These are phyloP conservation scores for Maconellicoccus hirsutus DNA, from an alignment of 1,140 invertebrate species.

Conservation along the genomic window DNA sequence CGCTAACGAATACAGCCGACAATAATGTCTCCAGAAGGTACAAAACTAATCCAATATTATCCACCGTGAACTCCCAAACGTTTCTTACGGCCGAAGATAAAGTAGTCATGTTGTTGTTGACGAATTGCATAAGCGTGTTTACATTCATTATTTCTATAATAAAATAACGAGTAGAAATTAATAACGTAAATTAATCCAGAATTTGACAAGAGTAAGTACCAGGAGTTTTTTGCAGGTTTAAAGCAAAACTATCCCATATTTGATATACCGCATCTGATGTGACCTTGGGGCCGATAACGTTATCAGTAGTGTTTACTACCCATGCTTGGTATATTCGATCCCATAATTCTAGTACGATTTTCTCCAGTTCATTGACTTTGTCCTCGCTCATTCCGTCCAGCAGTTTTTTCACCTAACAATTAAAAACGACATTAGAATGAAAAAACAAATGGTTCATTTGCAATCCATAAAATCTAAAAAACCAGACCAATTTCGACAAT, in stretches of 20 bases:
- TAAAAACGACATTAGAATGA: too few species aligned
- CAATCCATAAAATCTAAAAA: constrained; percentile 5
- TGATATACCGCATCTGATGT: constrained; percentile 51
- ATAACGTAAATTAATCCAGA: background rate
- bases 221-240: constrained; percentile 57
- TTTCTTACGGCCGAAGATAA: constrained; percentile 81
- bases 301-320: constrained; percentile 51
- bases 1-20: constrained; percentile 79
- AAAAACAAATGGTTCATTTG: constrained; percentile 16
- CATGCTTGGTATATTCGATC: constrained; percentile 86
- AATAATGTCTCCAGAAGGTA: constrained; percentile 72
- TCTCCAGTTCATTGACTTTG: constrained; percentile 74
- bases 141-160: constrained; percentile 58
- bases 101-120: constrained; percentile 84
- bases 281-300: constrained; percentile 51
- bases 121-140: constrained; percentile 61
- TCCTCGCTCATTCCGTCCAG: constrained; percentile 67
- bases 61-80: constrained; percentile 81
- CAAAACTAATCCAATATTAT: constrained; percentile 85
- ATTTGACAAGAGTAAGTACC: constrained; percentile 36
- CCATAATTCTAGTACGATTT: constrained; percentile 84
- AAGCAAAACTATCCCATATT: constrained; percentile 59
- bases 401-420: constrained; percentile 59
- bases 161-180: constrained; percentile 22
- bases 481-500: too few species aligned